Conservation (phyloP, 2,113 vertebrate genomes). For the Bagarius yarrelli region DNA sequence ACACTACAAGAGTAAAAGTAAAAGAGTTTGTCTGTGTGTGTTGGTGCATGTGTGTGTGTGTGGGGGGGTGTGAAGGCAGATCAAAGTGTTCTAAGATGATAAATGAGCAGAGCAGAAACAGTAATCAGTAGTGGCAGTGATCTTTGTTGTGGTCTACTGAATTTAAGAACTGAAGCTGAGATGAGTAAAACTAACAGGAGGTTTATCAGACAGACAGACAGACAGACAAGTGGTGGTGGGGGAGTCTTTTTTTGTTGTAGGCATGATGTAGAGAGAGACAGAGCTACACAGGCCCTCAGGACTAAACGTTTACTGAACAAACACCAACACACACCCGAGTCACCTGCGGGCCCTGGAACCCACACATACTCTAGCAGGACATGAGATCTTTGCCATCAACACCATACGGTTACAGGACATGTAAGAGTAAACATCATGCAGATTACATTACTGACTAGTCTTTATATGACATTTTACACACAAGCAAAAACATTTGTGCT, state of each 20-base stretch:
- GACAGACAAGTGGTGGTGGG: slow-evolving; percentile 38
- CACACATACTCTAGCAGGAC: neutral
- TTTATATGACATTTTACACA: too few species aligned
- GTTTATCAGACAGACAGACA: slow-evolving; percentile 48
- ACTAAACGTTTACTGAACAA: slow-evolving; percentile 68
- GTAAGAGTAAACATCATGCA: too few species aligned
- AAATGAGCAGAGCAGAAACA: slow-evolving; percentile 39
- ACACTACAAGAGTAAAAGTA: too few species aligned
- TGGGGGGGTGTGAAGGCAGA: neutral
- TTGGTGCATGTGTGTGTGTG: neutral
- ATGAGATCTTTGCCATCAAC: neutral
- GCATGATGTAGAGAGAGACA: slow-evolving; percentile 54
- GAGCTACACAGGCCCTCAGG: slow-evolving; percentile 46
- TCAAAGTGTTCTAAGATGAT: slow-evolving; percentile 10
- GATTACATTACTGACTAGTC: too few species aligned
- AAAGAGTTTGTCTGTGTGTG: too few species aligned
- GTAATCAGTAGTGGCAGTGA: slow-evolving; percentile 62
- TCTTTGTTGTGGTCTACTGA: slow-evolving; percentile 50
- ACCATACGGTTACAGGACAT: too few species aligned
- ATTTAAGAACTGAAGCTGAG: slow-evolving; percentile 64
- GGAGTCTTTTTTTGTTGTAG: slow-evolving; percentile 7
- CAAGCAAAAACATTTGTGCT: too few species aligned
- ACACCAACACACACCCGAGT: slow-evolving; percentile 4
- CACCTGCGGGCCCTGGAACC: neutral
- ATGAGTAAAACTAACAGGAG: slow-evolving; percentile 49